Conservation (phyloP, 2,113 vertebrate species). For the Notothenia coriiceps region DNA sequence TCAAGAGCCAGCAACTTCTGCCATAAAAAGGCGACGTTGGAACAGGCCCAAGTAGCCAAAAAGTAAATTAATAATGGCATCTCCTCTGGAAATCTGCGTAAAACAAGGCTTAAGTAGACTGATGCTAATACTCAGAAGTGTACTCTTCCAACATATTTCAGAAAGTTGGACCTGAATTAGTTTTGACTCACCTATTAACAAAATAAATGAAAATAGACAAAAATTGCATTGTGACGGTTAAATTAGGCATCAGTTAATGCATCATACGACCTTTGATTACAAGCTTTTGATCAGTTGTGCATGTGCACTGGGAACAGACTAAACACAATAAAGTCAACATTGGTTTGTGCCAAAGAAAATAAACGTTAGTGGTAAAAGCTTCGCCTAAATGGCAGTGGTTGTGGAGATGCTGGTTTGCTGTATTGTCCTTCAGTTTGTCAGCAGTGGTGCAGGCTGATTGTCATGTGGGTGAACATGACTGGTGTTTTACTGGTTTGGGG, state of each 20-base stretch:
- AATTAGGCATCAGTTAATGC: background rate
- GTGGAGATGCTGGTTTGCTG: slow-evolving; percentile 8
- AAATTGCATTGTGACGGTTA: background rate
- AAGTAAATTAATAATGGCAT: no score
- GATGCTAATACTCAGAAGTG: background rate
- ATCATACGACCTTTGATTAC: slow-evolving; percentile 17
- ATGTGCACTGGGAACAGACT: slow-evolving; percentile 12
- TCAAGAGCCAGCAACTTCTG: no score
- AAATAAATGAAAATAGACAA: background rate
- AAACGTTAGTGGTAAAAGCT: slow-evolving; percentile 1
- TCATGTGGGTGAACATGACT: slow-evolving; percentile 7
- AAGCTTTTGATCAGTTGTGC: background rate
- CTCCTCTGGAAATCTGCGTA: background rate
- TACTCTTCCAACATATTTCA: background rate
- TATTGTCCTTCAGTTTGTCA: slow-evolving; percentile 17
- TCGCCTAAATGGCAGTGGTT: slow-evolving; percentile 13
- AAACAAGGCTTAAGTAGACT: background rate
- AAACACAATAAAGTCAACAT: slow-evolving; percentile 10
- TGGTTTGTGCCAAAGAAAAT: slow-evolving; percentile 26
- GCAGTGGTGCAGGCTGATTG: slow-evolving; percentile 8
- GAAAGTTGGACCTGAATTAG: no score
- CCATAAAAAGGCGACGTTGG: no score
- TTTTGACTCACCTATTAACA: background rate
- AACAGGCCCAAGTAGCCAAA: no score
- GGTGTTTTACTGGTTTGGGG: background rate